Evolutionary conservation across 2,113 vertebrate species (phyloP).

Genomic region (Tretioscincus oriximinensis): DNA sequence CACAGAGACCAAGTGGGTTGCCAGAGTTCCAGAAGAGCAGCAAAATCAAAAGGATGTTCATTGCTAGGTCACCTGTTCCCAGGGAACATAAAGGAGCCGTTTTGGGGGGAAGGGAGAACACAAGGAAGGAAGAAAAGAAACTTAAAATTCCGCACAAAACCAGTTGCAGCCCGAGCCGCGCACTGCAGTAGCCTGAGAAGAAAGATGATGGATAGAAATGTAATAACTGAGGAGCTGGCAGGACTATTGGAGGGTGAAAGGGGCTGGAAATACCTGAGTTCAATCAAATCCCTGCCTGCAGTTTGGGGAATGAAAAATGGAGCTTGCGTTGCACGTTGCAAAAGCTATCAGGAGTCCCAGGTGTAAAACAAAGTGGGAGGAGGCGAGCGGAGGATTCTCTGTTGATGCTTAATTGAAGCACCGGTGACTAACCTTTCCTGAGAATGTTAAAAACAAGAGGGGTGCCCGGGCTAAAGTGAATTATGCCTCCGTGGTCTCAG

Average conservation of each 20-base stretch:
- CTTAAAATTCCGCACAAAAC: background rate
- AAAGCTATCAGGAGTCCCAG: background rate
- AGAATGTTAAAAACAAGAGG: background rate
- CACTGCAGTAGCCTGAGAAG: background rate
- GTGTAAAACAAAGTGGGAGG: too few species aligned
- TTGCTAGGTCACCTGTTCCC: background rate
- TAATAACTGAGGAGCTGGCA: background rate
- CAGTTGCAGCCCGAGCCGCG: background rate
- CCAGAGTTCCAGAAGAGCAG: background rate
- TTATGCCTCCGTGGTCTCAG: background rate
- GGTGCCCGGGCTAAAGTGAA: background rate
- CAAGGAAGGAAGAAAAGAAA: too few species aligned
- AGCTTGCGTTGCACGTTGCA: background rate
- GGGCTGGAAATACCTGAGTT: background rate
- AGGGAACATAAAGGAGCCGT: background rate
- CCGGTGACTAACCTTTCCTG: too few species aligned
- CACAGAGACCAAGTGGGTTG: background rate
- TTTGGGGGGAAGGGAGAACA: background rate
- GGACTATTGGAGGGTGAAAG: constrained; percentile 4
- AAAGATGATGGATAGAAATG: constrained; percentile 7
- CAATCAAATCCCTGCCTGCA: constrained; percentile 4
- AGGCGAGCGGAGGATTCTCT: too few species aligned
- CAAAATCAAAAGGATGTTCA: background rate
- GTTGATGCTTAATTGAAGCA: background rate
- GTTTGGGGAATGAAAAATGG: background rate